Evolutionary conservation across 2,888 invertebrate species (phyloP), one percentile per base, ranked within the genome.

Genomic region (Lymantria dispar): DNA sequence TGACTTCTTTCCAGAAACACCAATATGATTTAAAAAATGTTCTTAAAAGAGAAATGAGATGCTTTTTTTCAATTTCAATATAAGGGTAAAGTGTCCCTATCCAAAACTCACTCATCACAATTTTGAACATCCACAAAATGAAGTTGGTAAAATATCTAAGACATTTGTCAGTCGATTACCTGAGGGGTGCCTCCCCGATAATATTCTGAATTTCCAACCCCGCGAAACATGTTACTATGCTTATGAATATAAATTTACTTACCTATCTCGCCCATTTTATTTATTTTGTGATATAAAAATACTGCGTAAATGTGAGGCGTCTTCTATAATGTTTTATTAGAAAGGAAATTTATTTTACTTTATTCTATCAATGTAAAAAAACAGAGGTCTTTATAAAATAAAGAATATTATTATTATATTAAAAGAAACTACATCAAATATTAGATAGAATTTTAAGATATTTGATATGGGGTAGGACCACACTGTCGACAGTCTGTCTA

Each of bases 151-250:
- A 88, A 88, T 87, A 89, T 89, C 83, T 83, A 58, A 87, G 83
- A 87, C 88, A 87, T 90, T 90, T 89, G 87, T 90, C 88, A 89
- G 87, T 81, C 87, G 87, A 90, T 90, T 91, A 91, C 89, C 83
- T 85, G 85, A 74, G 80, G 80, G 87, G 82, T 56, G 62, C 73
- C 72, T 70, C 81, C 78, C 80, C 74, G 76, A 76, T 78, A 81
- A 83, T 83, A 86, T 87, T 82, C 78, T 68, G 76, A 85, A 83
- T 80, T 84, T 80, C 75, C 74, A 75, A 73, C 80, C 80, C 81
- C 74, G 14, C 70, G 70, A 69, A 75, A 74, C 73, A 75, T 76
- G 75, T 79, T 76, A 76, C 76, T 81, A 74, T 76, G 72, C 76
- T 83, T 85, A 82, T 85, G 87, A 87, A 87, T 86, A 85, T 82